A percentile compares a stretch with the other conserved stretches of the same genome.
These are phyloP conservation scores for Stratiomys singularior DNA, from an alignment of 2,888 invertebrate species.

Conservation along the genomic window DNA sequence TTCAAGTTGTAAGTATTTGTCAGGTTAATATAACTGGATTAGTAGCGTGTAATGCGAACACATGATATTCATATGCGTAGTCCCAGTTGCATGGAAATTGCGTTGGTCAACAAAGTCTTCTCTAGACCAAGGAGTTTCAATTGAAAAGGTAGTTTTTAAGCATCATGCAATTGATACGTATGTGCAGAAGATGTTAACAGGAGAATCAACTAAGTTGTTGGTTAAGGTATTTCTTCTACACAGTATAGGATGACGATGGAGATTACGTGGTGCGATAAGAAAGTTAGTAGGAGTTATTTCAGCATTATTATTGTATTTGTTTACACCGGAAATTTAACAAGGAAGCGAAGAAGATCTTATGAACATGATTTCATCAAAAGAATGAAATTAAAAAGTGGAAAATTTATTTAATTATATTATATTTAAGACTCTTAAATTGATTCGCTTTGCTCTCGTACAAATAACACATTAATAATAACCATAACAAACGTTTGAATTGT, in stretches of 20 bases:
- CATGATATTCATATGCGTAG: background rate
- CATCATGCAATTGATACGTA: background rate
- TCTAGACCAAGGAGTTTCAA: background rate
- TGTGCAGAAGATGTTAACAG: background rate
- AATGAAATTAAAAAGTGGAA: no score
- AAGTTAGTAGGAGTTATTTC: background rate
- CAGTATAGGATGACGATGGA: background rate
- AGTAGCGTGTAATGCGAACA: background rate
- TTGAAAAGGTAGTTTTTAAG: conserved; percentile 13
- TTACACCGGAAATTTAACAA: no score
- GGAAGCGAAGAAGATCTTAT: no score
- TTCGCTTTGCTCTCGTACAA: no score
- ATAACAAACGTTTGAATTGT: no score
- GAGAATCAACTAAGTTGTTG: background rate
- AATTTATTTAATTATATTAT: no score
- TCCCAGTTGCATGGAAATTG: background rate
- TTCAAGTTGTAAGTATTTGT: background rate
- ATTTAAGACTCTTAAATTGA: no score
- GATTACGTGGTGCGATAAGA: background rate
- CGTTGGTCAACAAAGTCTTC: background rate
- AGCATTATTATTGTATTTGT: no score
- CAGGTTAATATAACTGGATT: conserved; percentile 15
- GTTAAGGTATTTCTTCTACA: background rate
- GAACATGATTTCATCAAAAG: no score
- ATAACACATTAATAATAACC: no score